Evolutionary conservation across 1,140 invertebrate species (phyloP).

Genomic region (Papilio glaucus): DNA sequence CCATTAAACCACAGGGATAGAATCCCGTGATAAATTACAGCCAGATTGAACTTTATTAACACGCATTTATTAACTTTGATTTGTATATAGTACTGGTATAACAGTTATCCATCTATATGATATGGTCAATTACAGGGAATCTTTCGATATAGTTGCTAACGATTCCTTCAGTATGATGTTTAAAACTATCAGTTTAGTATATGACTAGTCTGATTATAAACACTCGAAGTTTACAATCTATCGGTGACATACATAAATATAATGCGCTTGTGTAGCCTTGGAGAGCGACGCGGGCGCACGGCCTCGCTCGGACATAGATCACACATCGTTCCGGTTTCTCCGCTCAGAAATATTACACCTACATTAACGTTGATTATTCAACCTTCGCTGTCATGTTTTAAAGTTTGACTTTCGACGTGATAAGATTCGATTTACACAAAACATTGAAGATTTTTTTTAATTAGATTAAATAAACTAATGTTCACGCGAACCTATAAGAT

Average conservation of each 20-base stretch:
- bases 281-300: conserved; percentile 45
- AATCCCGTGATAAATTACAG: conserved; percentile 34
- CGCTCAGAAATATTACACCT: conserved; percentile 55
- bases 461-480: no score
- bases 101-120: no score
- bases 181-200: no score
- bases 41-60: conserved; percentile 45
- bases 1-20: conserved; percentile 18
- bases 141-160: no score
- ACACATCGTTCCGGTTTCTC: conserved; percentile 51
- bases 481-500: no score
- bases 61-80: conserved; percentile 30
- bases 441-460: no score
- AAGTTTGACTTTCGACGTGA: conserved; percentile 29
- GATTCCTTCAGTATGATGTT: no score
- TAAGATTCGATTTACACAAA: conserved; percentile 15
- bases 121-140: no score
- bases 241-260: no score
- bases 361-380: conserved; percentile 50
- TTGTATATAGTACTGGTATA: not conserved
- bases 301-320: conserved; percentile 53
- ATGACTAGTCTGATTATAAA: no score
- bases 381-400: conserved; percentile 49
- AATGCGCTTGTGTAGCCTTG: conserved; percentile 49
- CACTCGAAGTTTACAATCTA: no score